These are phyloP conservation scores for Macaria liturata DNA, from an alignment of 2,888 invertebrate genomes.

Conservation along the genomic window DNA sequence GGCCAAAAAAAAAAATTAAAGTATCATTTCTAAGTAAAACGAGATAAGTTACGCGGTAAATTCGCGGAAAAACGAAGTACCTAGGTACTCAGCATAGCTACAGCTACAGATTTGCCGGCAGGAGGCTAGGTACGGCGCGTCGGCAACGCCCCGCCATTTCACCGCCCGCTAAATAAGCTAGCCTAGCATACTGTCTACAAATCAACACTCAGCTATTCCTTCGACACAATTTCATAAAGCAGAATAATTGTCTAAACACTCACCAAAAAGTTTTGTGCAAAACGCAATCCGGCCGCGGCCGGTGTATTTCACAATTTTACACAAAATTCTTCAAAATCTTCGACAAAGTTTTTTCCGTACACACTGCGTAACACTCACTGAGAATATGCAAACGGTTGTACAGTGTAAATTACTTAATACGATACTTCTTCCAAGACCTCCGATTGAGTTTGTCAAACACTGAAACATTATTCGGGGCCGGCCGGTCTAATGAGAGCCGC, in stretches of 20 bases:
- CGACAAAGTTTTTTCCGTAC: conserved; percentile 84
- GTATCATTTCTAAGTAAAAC: conserved; percentile 2
- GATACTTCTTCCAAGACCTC: conserved; percentile 82
- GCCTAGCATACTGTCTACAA: no score
- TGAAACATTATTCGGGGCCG: conserved; percentile 83
- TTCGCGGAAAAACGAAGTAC: conserved; percentile 54
- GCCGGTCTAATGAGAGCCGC: conserved; percentile 77
- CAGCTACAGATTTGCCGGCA: conserved; percentile 4
- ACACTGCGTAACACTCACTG: conserved; percentile 84
- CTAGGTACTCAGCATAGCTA: conserved; percentile 28
- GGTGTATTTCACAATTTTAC: conserved; percentile 81
- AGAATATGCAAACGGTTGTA: conserved; percentile 80
- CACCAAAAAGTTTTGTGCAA: conserved; percentile 80
- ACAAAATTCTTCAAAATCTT: conserved; percentile 83
- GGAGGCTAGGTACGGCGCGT: conserved; percentile 23
- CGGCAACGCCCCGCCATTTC: conserved; percentile 68
- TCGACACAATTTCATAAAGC: conserved; percentile 24
- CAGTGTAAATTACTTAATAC: conserved; percentile 79
- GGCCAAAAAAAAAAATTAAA: no score
- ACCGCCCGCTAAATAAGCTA: conserved; percentile 31
- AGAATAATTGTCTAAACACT: conserved; percentile 49
- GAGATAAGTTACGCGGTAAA: conserved; percentile 34
- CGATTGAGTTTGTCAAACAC: conserved; percentile 82
- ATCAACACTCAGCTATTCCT: no score
- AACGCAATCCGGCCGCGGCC: conserved; percentile 76